Percentiles rank a stretch among this genome's conserved stretches.
phyloP scores from a whole-genome alignment of 2,888 invertebrate species.

The Melanostoma mellinum region DNA sequence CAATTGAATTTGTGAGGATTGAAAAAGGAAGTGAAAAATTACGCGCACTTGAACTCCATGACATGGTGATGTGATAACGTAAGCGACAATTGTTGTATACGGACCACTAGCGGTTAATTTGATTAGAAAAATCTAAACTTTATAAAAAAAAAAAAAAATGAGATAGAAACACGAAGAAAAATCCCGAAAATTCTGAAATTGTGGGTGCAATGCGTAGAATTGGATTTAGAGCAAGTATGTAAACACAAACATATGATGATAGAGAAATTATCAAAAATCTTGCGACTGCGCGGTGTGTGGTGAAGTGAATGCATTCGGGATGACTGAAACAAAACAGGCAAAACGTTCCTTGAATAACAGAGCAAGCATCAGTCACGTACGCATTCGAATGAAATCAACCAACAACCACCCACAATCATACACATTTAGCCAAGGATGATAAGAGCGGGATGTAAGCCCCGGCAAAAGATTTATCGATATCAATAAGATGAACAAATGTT shows the following conservation, averaged over 20 bases:
- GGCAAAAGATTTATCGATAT: too few species aligned
- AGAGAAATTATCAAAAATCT: constrained; percentile 16
- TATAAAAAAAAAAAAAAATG: constrained; percentile 2
- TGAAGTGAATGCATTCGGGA: constrained; percentile 30
- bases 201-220: not conserved
- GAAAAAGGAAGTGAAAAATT: constrained; percentile 14
- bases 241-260: constrained; percentile 59
- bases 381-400: constrained; percentile 14
- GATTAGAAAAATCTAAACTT: constrained; percentile 16
- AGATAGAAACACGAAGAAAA: constrained; percentile 4
- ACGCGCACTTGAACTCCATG: constrained; percentile 51
- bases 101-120: constrained; percentile 41
- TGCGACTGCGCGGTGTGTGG: constrained; percentile 44
- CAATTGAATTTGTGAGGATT: not conserved
- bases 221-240: constrained; percentile 24
- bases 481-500: too few species aligned
- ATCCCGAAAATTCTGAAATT: constrained; percentile 54
- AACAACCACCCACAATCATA: not conserved
- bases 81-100: constrained; percentile 19
- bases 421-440: too few species aligned
- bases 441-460: too few species aligned
- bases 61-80: constrained; percentile 43
- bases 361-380: constrained; percentile 46
- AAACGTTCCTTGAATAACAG: constrained; percentile 1
- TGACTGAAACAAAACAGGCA: constrained; percentile 29